A percentile compares a stretch with the other conserved stretches of the same genome.
These are phyloP conservation scores for Drosophila quinaria DNA, from an alignment of 2,888 invertebrate species.

Conservation along the genomic window DNA sequence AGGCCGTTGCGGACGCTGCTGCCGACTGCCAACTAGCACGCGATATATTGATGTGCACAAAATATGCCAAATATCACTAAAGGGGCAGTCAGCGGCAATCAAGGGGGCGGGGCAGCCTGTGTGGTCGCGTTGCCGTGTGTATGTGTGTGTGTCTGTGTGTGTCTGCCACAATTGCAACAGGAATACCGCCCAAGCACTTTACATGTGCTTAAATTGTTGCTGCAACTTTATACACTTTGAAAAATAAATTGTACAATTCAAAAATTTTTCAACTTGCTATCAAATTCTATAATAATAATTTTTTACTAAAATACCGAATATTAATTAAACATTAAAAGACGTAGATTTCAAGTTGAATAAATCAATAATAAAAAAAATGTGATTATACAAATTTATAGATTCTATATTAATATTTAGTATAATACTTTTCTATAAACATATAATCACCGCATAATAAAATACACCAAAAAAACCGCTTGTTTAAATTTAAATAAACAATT, in stretches of 20 bases:
- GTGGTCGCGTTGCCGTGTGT: slow-evolving; percentile 6
- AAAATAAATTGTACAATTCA: background rate
- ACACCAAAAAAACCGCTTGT: too few relatives aligned
- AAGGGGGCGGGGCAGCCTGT: background rate
- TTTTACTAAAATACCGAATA: too few relatives aligned
- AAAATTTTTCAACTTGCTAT: background rate
- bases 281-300: too few relatives aligned
- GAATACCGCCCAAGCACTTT: slow-evolving; percentile 62
- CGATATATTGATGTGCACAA: slow-evolving; percentile 79
- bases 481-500: too few relatives aligned
- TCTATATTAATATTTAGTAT: too few relatives aligned
- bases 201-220: slow-evolving; percentile 52
- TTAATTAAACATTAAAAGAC: too few relatives aligned
- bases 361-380: too few relatives aligned
- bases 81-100: background rate
- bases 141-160: background rate
- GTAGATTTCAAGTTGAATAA: too few relatives aligned
- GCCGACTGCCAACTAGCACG: slow-evolving; percentile 74
- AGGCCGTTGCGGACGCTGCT: slow-evolving; percentile 52
- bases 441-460: too few relatives aligned
- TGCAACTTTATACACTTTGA: background rate
- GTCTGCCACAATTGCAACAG: slow-evolving; percentile 37
- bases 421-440: too few relatives aligned
- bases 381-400: too few relatives aligned
- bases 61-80: slow-evolving; percentile 76